Base-by-base conservation (phyloP, 2,888 invertebrate species). In the Mongoloraphidia duomilia region DNA sequence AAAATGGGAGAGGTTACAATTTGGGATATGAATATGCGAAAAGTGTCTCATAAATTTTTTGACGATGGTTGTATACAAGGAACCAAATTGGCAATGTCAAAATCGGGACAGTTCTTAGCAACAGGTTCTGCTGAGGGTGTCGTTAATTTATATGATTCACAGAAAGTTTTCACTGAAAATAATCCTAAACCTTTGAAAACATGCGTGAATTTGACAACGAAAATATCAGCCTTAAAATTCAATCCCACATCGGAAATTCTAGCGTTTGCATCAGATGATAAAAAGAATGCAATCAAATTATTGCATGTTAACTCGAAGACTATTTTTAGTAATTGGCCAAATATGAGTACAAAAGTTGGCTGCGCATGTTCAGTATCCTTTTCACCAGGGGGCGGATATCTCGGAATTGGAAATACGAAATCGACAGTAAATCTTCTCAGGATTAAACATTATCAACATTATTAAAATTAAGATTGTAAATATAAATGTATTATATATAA, bases 51-150 rank as follows among this genome's bases (percentile, higher is more conserved):
- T 58, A 80, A 78, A 52, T 92, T 91, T 60, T 67, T 72, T 51
- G 95, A 96, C 61, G 85, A 90, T 55, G 95, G 95, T 2, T 92
- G 92, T 68, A 72, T 94, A 2, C 74, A 75, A 48, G 89, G 90
- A 2, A 76, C 79, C 0, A 69, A 77, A 8, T 62, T 96, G 39
- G 72, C 82, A 0, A 65, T 81, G 26, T 87, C 92, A 33, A 73
- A 78, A 0, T 84, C 84, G 63, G 81, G 84, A 43, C 82, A 82
- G 53, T 80, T 87, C 58, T 56, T 95, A 37, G 93, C 91, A 0
- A 82, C 89, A 40, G 95, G 95, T 13, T 93, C 90, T 44, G 75
- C 76, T 47, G 86, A 90, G 60, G 96, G 96, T 35, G 84, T 92
- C 34, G 93, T 95, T 0, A 96, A 95, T 69, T 64, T 96, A 5